Conservation (phyloP, 2,797 vertebrate genomes). For the Paramormyrops hopkinsi region DNA sequence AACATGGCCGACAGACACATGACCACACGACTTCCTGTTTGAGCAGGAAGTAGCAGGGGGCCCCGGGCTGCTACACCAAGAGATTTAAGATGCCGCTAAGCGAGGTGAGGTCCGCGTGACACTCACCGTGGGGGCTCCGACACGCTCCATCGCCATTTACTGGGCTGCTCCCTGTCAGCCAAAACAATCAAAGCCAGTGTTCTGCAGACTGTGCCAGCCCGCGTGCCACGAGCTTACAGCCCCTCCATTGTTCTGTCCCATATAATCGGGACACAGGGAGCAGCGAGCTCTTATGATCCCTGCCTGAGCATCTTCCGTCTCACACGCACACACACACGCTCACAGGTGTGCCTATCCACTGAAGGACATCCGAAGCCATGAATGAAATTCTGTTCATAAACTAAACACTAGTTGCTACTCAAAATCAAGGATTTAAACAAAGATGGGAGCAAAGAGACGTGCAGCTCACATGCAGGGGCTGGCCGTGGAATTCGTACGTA, state of each 20-base stretch:
- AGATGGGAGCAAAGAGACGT: not conserved
- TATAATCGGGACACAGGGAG: constrained; percentile 20
- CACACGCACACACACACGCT: constrained; percentile 1
- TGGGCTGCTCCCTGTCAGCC: constrained; percentile 26
- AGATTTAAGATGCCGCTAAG: constrained; percentile 30
- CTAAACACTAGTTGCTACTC: constrained; percentile 33
- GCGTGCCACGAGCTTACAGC: constrained; percentile 24
- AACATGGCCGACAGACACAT: not conserved
- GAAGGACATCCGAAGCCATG: not conserved
- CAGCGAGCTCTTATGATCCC: constrained; percentile 19
- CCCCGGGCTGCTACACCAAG: constrained; percentile 4
- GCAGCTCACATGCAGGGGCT: not conserved
- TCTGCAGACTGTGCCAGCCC: constrained; percentile 1
- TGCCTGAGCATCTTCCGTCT: not conserved
- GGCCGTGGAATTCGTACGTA: not conserved
- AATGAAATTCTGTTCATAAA: constrained; percentile 34
- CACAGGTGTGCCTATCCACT: not conserved
- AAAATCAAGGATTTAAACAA: constrained; percentile 24
- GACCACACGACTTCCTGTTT: constrained; percentile 9
- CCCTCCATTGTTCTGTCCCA: constrained; percentile 21
- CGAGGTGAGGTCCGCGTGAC: not conserved
- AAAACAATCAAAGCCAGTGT: constrained; percentile 32
- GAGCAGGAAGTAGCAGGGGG: not conserved
- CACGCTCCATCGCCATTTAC: constrained; percentile 25
- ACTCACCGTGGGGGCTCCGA: not conserved